Evolutionary conservation across 1,140 invertebrate genomes (phyloP).

Genomic region (Acromyrmex heyeri): DNA sequence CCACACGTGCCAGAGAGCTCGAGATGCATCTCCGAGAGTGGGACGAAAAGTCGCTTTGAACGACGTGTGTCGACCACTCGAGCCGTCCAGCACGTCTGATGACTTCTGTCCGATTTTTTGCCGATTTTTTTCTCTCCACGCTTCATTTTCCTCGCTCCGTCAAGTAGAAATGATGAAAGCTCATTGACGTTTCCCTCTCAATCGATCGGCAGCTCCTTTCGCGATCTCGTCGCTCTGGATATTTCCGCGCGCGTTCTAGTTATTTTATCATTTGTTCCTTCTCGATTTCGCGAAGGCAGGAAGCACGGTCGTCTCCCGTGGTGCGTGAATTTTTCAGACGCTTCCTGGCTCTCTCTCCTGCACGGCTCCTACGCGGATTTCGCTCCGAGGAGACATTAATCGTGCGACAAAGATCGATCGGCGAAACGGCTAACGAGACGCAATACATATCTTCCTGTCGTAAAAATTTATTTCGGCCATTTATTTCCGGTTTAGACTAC

Average conservation of each 20-base stretch:
- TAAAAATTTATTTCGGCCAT: conserved; percentile 55
- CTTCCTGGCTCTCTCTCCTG: conserved; percentile 1
- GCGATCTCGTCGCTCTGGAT: conserved; percentile 1
- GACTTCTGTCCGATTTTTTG: conserved; percentile 13
- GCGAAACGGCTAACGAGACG: conserved; percentile 10
- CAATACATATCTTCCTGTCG: conserved; percentile 34
- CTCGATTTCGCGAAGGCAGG: conserved; percentile 18
- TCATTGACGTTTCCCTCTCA: not conserved
- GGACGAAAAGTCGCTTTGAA: conserved; percentile 45
- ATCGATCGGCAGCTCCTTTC: conserved; percentile 29
- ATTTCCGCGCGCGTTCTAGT: not conserved
- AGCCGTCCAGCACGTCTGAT: not conserved
- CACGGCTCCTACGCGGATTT: conserved; percentile 14
- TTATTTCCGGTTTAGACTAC: conserved; percentile 34
- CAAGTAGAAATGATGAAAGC: conserved; percentile 15
- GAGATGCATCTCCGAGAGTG: conserved; percentile 11
- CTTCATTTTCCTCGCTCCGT: conserved; percentile 6
- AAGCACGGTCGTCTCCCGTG: not conserved
- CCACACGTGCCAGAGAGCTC: not conserved
- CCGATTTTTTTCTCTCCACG: conserved; percentile 4
- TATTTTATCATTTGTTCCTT: not conserved
- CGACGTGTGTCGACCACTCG: conserved; percentile 41
- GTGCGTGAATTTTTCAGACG: conserved; percentile 53
- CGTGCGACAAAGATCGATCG: conserved; percentile 26
- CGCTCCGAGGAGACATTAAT: conserved; percentile 35